These are phyloP conservation scores for Gallinago nigripennis DNA, from an alignment of 2,797 vertebrate genomes.

Conservation along the genomic window DNA sequence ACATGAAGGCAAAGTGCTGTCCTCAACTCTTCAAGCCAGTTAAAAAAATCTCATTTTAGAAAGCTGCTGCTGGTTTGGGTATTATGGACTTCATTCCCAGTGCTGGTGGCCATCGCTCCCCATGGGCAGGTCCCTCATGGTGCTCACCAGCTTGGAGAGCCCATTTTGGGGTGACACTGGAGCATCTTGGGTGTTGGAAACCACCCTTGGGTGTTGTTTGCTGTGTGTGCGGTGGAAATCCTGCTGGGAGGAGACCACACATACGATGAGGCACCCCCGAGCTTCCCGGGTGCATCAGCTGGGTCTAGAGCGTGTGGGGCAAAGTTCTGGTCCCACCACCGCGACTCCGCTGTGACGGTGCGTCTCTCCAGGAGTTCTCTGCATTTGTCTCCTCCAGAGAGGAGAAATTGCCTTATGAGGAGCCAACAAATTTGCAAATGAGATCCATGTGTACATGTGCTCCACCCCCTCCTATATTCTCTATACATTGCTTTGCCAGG, in stretches of 20 bases:
- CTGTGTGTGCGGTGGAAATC: rapidly evolving
- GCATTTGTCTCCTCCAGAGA: not conserved
- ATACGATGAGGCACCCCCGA: not conserved
- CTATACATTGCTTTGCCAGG: not conserved
- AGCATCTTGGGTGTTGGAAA: not conserved
- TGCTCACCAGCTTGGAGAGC: not conserved
- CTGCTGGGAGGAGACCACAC: not conserved
- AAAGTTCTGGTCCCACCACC: rapidly evolving
- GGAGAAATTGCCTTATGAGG: not conserved
- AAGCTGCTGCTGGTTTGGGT: not conserved
- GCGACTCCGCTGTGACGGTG: rapidly evolving
- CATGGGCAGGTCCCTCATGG: rapidly evolving
- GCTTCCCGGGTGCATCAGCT: rapidly evolving
- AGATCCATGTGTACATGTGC: not conserved
- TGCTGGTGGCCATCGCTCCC: rapidly evolving
- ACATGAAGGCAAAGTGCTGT: not conserved
- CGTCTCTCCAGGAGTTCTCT: not conserved
- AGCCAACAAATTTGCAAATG: not conserved
- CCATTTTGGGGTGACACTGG: not conserved
- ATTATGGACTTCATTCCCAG: rapidly evolving
- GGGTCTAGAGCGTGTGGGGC: rapidly evolving
- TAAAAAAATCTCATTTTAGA: not conserved
- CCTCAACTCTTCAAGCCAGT: not conserved
- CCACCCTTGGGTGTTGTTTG: not conserved
- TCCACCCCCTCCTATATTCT: not conserved